phyloP scores from a whole-genome alignment of 1,140 invertebrate genomes.

The Aphelenchoides avenae region DNA sequence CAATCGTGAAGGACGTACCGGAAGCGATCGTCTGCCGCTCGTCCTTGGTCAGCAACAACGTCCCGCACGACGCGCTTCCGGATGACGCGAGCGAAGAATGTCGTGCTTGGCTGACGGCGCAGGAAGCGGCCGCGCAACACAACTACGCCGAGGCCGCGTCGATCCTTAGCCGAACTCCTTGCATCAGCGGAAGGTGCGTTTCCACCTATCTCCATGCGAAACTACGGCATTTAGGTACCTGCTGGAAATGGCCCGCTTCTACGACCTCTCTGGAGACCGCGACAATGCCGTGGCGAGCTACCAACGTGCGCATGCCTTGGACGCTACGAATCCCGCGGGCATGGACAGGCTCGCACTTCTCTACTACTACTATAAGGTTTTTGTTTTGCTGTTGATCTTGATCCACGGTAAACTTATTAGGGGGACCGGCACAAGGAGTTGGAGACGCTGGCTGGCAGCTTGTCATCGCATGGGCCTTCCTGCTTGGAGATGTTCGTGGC shows the following conservation, averaged over 20 bases:
- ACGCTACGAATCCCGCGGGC: constrained; percentile 3
- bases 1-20: constrained; percentile 3
- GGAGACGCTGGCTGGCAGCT: constrained; percentile 5
- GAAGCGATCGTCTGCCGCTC: constrained; percentile 11
- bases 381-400: neutral
- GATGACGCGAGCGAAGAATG: constrained; percentile 6
- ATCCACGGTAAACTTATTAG: neutral
- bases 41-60: neutral
- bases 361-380: neutral
- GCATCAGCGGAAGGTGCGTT: no score
- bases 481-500: constrained; percentile 11
- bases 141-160: constrained; percentile 1
- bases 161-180: neutral
- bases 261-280: constrained; percentile 3
- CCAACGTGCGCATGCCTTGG: constrained; percentile 9
- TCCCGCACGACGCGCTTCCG: neutral
- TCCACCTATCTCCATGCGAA: neutral
- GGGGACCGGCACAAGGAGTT: no score
- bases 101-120: constrained; percentile 1
- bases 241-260: constrained; percentile 3
- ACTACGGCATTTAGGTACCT: neutral
- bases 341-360: constrained; percentile 5
- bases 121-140: neutral
- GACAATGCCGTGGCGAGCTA: constrained; percentile 4
- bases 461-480: neutral